phyloP scores from a whole-genome alignment of 2,888 invertebrate genomes.

The Ellobium chinense region DNA sequence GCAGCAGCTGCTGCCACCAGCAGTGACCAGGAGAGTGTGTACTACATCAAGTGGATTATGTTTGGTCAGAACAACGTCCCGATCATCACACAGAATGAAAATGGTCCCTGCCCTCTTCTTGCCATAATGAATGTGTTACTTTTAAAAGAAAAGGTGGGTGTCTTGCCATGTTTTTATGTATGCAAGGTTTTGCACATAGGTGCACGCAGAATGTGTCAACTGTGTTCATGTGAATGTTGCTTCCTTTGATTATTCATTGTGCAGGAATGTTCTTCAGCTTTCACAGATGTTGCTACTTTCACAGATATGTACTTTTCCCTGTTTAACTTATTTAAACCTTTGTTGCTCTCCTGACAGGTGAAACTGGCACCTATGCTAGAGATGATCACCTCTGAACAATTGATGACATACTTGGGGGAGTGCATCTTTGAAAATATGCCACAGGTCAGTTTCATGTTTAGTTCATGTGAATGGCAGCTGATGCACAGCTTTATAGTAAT shows the following conservation, averaged over 20 bases:
- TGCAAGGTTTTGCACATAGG: too few species aligned
- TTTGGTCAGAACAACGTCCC: constrained; percentile 77
- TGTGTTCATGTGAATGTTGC: too few species aligned
- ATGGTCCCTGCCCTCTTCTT: constrained; percentile 83
- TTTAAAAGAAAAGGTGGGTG: constrained; percentile 77
- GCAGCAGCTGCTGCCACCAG: constrained; percentile 30
- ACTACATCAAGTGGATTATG: constrained; percentile 81
- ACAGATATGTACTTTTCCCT: background rate
- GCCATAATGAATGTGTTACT: constrained; percentile 82
- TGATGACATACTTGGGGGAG: constrained; percentile 81
- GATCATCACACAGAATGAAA: constrained; percentile 82
- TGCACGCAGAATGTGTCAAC: too few species aligned
- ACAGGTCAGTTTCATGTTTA: constrained; percentile 46
- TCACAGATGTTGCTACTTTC: too few species aligned
- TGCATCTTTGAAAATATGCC: constrained; percentile 79
- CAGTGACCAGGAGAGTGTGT: constrained; percentile 68
- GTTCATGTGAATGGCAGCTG: too few species aligned
- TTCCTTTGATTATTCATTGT: too few species aligned
- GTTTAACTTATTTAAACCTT: background rate
- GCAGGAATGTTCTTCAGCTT: too few species aligned
- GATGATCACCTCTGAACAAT: constrained; percentile 80
- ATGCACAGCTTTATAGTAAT: background rate
- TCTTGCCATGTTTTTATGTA: too few species aligned
- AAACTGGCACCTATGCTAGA: constrained; percentile 78
- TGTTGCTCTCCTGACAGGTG: too few species aligned